Evolutionary conservation across 2,888 invertebrate genomes (phyloP).

Genomic region (Selenia dentaria): DNA sequence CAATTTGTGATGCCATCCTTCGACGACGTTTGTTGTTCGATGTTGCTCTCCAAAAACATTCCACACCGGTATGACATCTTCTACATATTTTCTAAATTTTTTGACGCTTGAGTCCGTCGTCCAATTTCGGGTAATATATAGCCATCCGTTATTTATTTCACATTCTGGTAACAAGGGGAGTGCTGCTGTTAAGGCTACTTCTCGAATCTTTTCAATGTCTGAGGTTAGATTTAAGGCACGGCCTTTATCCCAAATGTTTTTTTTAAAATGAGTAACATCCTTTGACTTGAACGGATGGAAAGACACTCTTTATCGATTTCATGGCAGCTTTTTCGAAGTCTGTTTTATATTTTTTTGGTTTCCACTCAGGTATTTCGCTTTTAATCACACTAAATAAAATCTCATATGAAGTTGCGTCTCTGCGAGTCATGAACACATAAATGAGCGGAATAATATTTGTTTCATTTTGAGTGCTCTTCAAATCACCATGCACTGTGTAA

Average conservation of each 20-base stretch:
- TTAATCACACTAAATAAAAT: constrained; percentile 6
- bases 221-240: not conserved
- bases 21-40: not conserved
- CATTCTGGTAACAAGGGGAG: not conserved
- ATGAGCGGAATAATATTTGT: too few species aligned
- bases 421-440: too few species aligned
- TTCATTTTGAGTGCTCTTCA: too few species aligned
- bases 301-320: constrained; percentile 36
- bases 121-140: not conserved
- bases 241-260: not conserved
- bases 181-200: not conserved
- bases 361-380: constrained; percentile 10
- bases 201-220: not conserved
- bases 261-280: not conserved
- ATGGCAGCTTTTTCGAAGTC: constrained; percentile 14
- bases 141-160: constrained; percentile 1
- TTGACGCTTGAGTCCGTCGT: too few species aligned
- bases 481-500: too few species aligned
- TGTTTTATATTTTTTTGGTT: constrained; percentile 10
- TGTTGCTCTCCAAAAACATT: not conserved
- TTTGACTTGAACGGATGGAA: constrained; percentile 1
- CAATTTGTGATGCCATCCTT: not conserved
- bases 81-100: too few species aligned
- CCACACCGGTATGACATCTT: not conserved
- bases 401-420: constrained; percentile 1